Base-by-base conservation (phyloP, 1,140 invertebrate species). In the Colletes latitarsis region DNA sequence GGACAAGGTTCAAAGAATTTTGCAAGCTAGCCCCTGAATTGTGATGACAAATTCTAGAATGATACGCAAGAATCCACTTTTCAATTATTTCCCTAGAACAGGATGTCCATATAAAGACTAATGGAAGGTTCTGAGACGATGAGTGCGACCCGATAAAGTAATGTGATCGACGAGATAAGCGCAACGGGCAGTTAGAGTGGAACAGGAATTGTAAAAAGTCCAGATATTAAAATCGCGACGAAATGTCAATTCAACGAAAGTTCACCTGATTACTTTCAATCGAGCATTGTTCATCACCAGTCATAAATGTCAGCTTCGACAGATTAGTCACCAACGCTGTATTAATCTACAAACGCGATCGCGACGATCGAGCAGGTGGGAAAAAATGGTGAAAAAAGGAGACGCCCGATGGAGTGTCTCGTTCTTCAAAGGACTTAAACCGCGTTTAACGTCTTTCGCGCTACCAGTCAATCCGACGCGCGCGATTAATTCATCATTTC, bases 271-370 rank as follows among this genome's bases (percentile, higher is more conserved):
- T 43, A 55, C 55, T 41, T n/a, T 39, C 8, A 12, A 14, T 19
- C 17, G 41, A 3, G n/a, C 14, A 69, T 84, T 64, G 53, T 80
- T 84, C 76, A 17, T 83, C 74, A 60, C 58, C 21, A 21, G 10
- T 81, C 39, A 79, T 76, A 79, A 85, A 82, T 86, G 60, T 64
- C 71, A 81, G 78, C 67, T 6, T 52, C 71, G 57, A 73, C 64
- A n/a, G 15, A 63, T 74, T 60, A 57, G 55, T 43, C 14, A 67
- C 39, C 9, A 17, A 55, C 46, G 21, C 70, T 46, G 64, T 55
- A 57, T 81, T 21, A 30, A 68, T 39, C 39, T 3, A 15, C 8
- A 21, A 53, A 64, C 3, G 9, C 12, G 69, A 68, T 30, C 19
- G 17, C 52, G 49, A 63, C 41, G 30, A 6, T 55, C n/a, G 39